Evolutionary conservation across 1,140 invertebrate genomes (phyloP).

Genomic region (Paramacrobiotus metropolitanus): DNA sequence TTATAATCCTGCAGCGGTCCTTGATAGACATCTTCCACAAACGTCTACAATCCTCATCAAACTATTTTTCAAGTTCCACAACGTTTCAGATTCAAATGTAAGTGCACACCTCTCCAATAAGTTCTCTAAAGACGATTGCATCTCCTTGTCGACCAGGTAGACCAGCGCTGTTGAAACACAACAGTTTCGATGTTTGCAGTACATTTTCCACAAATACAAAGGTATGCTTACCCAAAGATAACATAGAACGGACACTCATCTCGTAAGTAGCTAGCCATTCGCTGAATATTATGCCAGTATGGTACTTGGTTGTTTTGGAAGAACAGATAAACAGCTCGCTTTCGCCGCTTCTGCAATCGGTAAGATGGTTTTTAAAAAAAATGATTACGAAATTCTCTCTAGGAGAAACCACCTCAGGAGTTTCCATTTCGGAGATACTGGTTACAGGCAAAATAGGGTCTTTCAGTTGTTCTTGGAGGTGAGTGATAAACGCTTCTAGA

Average conservation of each 20-base stretch:
- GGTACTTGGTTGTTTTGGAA: slow-evolving; percentile 56
- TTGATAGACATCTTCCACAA: slow-evolving; percentile 18
- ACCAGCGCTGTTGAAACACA: too few relatives aligned
- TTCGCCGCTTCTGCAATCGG: slow-evolving; percentile 39
- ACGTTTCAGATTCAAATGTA: background rate
- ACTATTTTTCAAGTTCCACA: too few relatives aligned
- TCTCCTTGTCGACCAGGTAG: slow-evolving; percentile 19
- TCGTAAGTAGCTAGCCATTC: slow-evolving; percentile 62
- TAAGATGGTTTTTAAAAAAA: slow-evolving; percentile 13
- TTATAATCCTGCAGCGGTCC: slow-evolving; percentile 27
- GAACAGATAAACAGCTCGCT: slow-evolving; percentile 75
- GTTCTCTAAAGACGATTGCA: slow-evolving; percentile 41
- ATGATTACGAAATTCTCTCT: too few relatives aligned
- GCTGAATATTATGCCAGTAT: slow-evolving; percentile 45
- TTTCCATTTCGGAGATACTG: slow-evolving; percentile 43
- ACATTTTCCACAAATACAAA: too few relatives aligned
- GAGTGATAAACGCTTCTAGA: slow-evolving; percentile 58
- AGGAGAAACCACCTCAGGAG: too few relatives aligned
- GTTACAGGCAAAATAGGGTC: slow-evolving; percentile 62
- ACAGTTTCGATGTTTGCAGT: too few relatives aligned
- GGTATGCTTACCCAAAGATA: slow-evolving; percentile 69
- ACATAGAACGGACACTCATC: slow-evolving; percentile 87
- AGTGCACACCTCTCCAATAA: background rate
- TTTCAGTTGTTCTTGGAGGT: slow-evolving; percentile 61
- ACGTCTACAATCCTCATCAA: too few relatives aligned